Evolutionary conservation across 2,888 invertebrate species (phyloP).

Genomic region (Camptogramma bilineatum): DNA sequence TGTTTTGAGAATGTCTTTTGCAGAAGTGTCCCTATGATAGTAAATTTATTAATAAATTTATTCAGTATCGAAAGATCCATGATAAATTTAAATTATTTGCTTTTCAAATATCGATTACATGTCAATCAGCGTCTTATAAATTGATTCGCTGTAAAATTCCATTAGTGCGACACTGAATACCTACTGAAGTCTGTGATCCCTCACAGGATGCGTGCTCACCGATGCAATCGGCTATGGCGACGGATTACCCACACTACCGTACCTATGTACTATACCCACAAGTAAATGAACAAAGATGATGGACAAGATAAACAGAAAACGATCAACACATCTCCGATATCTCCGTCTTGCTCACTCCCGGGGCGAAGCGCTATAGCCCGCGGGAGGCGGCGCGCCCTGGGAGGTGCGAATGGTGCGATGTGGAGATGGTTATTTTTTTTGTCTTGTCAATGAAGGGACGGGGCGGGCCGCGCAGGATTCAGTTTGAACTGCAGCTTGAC

Average conservation of each 20-base stretch:
- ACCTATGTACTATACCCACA: conserved; percentile 50
- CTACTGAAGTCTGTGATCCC: conserved; percentile 53
- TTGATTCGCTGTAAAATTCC: conserved; percentile 47
- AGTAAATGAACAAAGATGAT: conserved; percentile 74
- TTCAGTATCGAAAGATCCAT: background rate
- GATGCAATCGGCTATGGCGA: conserved; percentile 75
- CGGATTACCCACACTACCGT: conserved; percentile 58
- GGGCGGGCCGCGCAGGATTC: conserved; percentile 72
- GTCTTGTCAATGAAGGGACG: conserved; percentile 83
- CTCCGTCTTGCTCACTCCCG: conserved; percentile 64
- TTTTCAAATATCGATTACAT: conserved; percentile 13
- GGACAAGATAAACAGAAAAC: conserved; percentile 80
- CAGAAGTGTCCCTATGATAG: too few species aligned
- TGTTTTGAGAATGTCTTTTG: too few species aligned
- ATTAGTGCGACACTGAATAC: conserved; percentile 51
- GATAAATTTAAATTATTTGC: background rate
- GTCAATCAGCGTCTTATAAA: conserved; percentile 36
- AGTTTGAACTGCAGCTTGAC: conserved; percentile 65
- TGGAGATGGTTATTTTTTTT: conserved; percentile 81
- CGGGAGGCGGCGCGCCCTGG: conserved; percentile 72
- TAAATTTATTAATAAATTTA: too few species aligned
- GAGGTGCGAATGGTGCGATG: conserved; percentile 63
- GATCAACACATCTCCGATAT: conserved; percentile 57
- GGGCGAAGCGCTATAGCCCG: conserved; percentile 45
- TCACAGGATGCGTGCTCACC: conserved; percentile 72